Percentiles rank a stretch among this genome's conserved stretches.
Conservation (phyloP, 2,888 invertebrate species). For the Trachelus stipa region DNA sequence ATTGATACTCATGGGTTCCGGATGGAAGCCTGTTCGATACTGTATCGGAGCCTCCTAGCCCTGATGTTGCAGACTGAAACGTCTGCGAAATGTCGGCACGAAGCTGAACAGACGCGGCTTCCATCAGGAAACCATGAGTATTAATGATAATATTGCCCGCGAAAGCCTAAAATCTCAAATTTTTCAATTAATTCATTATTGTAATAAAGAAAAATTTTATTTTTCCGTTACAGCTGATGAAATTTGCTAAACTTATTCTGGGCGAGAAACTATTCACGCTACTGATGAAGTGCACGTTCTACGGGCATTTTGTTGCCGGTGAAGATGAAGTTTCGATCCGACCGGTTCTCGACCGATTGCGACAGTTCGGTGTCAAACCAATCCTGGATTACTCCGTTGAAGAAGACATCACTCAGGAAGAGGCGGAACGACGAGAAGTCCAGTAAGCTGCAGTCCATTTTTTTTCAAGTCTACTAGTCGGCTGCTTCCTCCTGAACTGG, state of each 20-base stretch:
- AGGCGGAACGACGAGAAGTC: conserved; percentile 94
- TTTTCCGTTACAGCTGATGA: conserved; percentile 79
- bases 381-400: conserved; percentile 99
- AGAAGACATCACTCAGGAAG: conserved; percentile 92
- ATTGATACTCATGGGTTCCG: no score
- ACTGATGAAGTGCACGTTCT: conserved; percentile 95
- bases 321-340: conserved; percentile 89
- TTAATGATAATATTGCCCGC: no score
- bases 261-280: conserved; percentile 85
- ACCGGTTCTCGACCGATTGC: conserved; percentile 85
- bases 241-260: conserved; percentile 77
- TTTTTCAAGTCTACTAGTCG: not conserved
- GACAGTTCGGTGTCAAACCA: conserved; percentile 97
- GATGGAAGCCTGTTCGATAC: no score
- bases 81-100: no score
- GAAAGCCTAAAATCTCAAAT: no score
- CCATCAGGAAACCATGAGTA: no score
- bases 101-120: no score
- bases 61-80: no score
- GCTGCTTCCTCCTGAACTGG: not conserved
- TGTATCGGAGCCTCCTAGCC: no score
- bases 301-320: conserved; percentile 99
- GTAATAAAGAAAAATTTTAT: not conserved
- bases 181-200: no score
- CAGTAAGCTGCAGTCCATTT: conserved; percentile 74